phyloP scores from a whole-genome alignment of 2,888 invertebrate species.

The Trachelus troglodyta region DNA sequence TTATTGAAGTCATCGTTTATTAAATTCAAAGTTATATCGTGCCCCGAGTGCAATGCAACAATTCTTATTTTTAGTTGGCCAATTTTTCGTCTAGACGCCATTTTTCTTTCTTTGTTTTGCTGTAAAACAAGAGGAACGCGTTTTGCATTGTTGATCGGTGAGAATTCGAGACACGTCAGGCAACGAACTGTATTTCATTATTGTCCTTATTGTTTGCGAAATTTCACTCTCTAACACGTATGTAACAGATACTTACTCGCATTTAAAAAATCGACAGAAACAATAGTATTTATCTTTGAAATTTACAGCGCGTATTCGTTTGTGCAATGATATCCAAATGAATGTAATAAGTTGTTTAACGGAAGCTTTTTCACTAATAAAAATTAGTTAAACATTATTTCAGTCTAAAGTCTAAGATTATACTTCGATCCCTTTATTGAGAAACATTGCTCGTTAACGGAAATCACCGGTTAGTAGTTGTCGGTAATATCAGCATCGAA shows the following conservation, averaged over 20 bases:
- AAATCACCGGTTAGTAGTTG: not conserved
- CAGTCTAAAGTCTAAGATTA: not conserved
- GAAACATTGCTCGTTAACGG: not conserved
- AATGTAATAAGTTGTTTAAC: slow-evolving; percentile 59
- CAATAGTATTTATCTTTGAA: slow-evolving; percentile 8
- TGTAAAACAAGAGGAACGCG: not conserved
- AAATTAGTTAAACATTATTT: slow-evolving; percentile 50
- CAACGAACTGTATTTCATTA: slow-evolving; percentile 34
- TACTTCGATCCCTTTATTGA: not conserved
- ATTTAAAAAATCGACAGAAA: not conserved
- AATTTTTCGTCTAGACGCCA: not conserved
- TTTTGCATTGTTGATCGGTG: not conserved
- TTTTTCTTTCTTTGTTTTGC: not conserved
- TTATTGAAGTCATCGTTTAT: not conserved
- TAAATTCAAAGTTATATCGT: not conserved
- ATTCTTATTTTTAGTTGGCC: not conserved
- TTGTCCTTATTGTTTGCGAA: slow-evolving; percentile 1
- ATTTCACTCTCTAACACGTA: not conserved
- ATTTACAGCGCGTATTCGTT: slow-evolving; percentile 36
- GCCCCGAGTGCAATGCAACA: not conserved
- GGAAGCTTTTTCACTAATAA: slow-evolving; percentile 62
- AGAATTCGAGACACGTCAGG: slow-evolving; percentile 14
- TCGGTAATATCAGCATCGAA: not conserved
- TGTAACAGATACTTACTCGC: not conserved
- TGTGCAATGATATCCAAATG: slow-evolving; percentile 43